Evolutionary conservation across 1,140 invertebrate genomes (phyloP).

Genomic region (Drosophila lacertosa): DNA sequence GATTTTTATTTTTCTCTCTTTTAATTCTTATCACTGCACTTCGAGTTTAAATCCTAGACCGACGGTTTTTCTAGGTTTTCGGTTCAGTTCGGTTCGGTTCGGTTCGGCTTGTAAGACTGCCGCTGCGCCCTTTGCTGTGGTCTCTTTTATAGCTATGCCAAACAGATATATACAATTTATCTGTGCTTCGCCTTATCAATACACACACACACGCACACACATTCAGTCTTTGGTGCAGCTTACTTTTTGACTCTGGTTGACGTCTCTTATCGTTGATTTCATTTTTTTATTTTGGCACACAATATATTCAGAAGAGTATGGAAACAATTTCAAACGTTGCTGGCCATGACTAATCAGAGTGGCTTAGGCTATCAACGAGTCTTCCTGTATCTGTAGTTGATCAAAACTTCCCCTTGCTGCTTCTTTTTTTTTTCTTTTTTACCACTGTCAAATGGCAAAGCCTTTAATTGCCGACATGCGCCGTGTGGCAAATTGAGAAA

Average conservation of each 20-base stretch:
- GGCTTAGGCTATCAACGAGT: conserved; percentile 22
- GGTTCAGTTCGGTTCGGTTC: conserved; percentile 12
- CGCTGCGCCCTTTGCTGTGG: conserved; percentile 15
- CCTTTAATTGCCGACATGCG: conserved; percentile 16
- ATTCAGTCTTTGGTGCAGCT: conserved; percentile 32
- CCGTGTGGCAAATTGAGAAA: too few species aligned
- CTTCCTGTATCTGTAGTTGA: neutral
- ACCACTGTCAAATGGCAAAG: neutral
- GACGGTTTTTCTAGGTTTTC: conserved; percentile 4
- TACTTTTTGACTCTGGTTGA: conserved; percentile 27
- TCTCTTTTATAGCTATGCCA: conserved; percentile 42
- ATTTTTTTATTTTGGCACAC: conserved; percentile 8
- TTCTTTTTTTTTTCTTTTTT: too few species aligned
- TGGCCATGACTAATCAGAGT: conserved; percentile 24
- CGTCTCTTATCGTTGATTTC: conserved; percentile 41
- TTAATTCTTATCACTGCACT: conserved; percentile 16
- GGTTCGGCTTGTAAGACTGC: conserved; percentile 31
- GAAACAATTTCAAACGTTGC: neutral
- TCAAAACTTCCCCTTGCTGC: conserved; percentile 9
- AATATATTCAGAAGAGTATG: neutral
- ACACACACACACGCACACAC: neutral
- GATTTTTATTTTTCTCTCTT: neutral
- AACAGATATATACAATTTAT: conserved; percentile 19
- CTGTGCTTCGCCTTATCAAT: conserved; percentile 18
- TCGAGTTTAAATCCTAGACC: conserved; percentile 1